Conservation (phyloP, 2,797 vertebrate genomes). For the Octomys mimax region DNA sequence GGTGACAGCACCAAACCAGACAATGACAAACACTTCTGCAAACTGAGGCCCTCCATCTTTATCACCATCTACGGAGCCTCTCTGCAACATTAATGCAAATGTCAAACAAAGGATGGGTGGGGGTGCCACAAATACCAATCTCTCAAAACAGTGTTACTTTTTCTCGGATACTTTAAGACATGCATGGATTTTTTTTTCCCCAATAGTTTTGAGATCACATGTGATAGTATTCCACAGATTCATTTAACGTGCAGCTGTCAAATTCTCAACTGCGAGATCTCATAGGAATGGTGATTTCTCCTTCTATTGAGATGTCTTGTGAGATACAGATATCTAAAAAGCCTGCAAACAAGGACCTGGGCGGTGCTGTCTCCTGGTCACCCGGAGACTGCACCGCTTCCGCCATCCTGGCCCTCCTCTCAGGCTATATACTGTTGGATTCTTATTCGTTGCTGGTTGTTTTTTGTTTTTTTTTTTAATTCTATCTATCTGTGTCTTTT, state of each 20-base stretch:
- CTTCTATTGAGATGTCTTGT: slow-evolving; percentile 95
- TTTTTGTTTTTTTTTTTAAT: neutral
- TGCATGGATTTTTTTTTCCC: slow-evolving; percentile 97
- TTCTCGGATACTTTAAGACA: slow-evolving; percentile 95
- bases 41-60: slow-evolving; percentile 96
- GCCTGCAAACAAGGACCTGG: slow-evolving; percentile 92
- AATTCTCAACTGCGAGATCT: slow-evolving; percentile 90
- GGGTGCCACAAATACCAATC: slow-evolving; percentile 99
- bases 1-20: slow-evolving; percentile 98
- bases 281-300: slow-evolving; percentile 95
- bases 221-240: slow-evolving; percentile 96
- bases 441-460: neutral
- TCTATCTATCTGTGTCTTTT: neutral
- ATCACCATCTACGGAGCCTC: slow-evolving; percentile 92
- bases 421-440: neutral
- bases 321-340: slow-evolving; percentile 96
- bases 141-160: slow-evolving; percentile 95
- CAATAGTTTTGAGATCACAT: slow-evolving; percentile 96
- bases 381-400: slow-evolving; percentile 6
- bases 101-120: slow-evolving; percentile 97
- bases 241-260: slow-evolving; percentile 95
- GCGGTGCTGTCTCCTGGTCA: neutral
- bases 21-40: slow-evolving; percentile 97
- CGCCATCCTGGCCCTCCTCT: slow-evolving; percentile 80
- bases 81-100: slow-evolving; percentile 97